These are phyloP conservation scores for Cetoscarus ocellatus DNA, from an alignment of 2,797 vertebrate species.

Conservation along the genomic window DNA sequence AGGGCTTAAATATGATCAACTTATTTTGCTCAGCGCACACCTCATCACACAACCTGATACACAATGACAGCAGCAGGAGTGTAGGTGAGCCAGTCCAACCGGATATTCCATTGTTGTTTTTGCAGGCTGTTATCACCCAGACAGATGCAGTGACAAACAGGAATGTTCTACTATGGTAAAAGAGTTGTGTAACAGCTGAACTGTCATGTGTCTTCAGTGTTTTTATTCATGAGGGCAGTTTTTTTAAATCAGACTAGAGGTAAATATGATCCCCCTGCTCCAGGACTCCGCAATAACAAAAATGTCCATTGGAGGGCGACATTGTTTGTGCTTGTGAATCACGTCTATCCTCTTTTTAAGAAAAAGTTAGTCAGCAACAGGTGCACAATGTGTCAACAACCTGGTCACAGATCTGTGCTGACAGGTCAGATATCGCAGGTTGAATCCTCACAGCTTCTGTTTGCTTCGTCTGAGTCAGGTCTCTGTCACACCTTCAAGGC, in stretches of 20 bases:
- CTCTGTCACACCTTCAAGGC: background rate
- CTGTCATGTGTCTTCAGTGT: slow-evolving; percentile 5
- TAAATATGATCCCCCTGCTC: background rate
- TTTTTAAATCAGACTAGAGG: background rate
- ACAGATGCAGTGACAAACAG: slow-evolving; percentile 25
- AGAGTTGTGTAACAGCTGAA: slow-evolving; percentile 22
- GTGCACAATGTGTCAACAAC: slow-evolving; percentile 54
- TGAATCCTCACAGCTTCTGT: slow-evolving; percentile 22
- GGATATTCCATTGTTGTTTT: slow-evolving; percentile 24
- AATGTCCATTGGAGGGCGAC: slow-evolving; percentile 65
- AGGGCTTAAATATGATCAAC: slow-evolving; percentile 38
- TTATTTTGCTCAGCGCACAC: slow-evolving; percentile 20
- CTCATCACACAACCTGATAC: slow-evolving; percentile 16
- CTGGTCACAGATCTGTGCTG: slow-evolving; percentile 45
- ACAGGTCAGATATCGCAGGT: slow-evolving; percentile 25
- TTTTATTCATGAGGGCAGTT: slow-evolving; percentile 1
- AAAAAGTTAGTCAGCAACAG: slow-evolving; percentile 53
- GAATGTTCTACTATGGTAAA: slow-evolving; percentile 14
- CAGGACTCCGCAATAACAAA: slow-evolving; percentile 14
- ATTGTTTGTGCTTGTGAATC: slow-evolving; percentile 51
- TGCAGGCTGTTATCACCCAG: slow-evolving; percentile 24
- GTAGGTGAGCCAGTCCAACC: slow-evolving; percentile 39
- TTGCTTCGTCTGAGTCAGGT: background rate
- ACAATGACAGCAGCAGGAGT: slow-evolving; percentile 4
- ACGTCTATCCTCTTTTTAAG: background rate